Percentiles rank a stretch among this genome's conserved stretches.
These are phyloP conservation scores for Girardinus metallicus DNA, from an alignment of 2,797 vertebrate genomes.

Conservation along the genomic window DNA sequence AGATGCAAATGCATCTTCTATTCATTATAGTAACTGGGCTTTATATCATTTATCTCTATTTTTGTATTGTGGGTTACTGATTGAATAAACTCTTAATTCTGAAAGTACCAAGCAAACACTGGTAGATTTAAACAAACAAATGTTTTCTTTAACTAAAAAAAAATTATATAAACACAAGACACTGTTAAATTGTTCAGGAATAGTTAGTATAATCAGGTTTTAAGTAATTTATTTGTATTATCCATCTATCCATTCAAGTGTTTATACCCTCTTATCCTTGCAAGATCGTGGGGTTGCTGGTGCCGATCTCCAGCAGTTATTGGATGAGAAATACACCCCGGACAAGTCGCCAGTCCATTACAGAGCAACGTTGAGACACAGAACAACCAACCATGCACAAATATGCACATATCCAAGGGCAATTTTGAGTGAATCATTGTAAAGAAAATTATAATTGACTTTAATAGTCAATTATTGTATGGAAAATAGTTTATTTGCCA, in stretches of 20 bases:
- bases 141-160: not conserved
- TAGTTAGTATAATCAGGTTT: too few species aligned
- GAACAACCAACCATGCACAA: not conserved
- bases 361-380: not conserved
- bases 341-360: not conserved
- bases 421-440: not conserved
- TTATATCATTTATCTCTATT: not conserved
- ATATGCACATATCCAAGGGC: not conserved
- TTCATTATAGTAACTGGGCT: not conserved
- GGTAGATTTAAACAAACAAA: not conserved
- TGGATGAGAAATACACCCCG: not conserved
- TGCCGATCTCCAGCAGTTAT: not conserved
- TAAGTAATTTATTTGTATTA: not conserved
- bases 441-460: not conserved
- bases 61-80: not conserved
- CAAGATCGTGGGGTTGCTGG: not conserved
- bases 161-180: not conserved
- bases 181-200: not conserved
- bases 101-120: not conserved
- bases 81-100: not conserved
- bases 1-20: not conserved
- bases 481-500: not conserved
- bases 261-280: not conserved
- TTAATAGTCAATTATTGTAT: not conserved
- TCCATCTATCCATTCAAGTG: not conserved